Percentiles rank a stretch among this genome's conserved stretches.
Conservation (phyloP, 1,140 invertebrate genomes). For the Eupristina koningsbergeri region DNA sequence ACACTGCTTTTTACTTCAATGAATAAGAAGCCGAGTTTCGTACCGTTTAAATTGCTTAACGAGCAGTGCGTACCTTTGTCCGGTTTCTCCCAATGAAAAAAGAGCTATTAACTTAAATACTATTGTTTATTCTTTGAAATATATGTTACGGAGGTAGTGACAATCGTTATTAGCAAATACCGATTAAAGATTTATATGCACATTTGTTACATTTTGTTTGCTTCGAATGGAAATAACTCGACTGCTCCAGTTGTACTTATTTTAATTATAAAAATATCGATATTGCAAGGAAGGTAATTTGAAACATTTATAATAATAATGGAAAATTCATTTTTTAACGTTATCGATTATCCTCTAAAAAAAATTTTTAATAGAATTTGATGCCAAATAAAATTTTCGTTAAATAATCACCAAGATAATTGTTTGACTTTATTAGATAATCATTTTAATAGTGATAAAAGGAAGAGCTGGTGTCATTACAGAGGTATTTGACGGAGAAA, state of each 20-base stretch:
- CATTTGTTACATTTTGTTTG: too few relatives aligned
- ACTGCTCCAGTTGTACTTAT: too few relatives aligned
- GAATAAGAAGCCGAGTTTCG: neutral
- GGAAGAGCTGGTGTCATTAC: neutral
- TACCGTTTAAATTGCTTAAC: slow-evolving; percentile 44
- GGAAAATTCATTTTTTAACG: too few relatives aligned
- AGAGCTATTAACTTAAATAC: neutral
- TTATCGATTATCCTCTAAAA: too few relatives aligned
- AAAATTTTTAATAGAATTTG: too few relatives aligned
- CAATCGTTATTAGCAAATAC: neutral
- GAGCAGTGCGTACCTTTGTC: slow-evolving; percentile 32
- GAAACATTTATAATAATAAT: too few relatives aligned
- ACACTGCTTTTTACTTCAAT: neutral
- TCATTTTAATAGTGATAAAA: too few relatives aligned
- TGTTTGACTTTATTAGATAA: too few relatives aligned
- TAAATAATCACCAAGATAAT: neutral
- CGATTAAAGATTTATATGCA: too few relatives aligned
- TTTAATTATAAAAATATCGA: too few relatives aligned
- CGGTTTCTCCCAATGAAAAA: slow-evolving; percentile 7
- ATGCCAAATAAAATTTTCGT: neutral
- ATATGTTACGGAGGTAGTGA: neutral
- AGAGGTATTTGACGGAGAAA: neutral
- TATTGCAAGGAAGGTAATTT: too few relatives aligned
- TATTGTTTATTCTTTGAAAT: slow-evolving; percentile 7
- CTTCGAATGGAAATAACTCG: too few relatives aligned